phyloP scores from a whole-genome alignment of 2,113 vertebrate genomes.

The Lates calcarifer region DNA sequence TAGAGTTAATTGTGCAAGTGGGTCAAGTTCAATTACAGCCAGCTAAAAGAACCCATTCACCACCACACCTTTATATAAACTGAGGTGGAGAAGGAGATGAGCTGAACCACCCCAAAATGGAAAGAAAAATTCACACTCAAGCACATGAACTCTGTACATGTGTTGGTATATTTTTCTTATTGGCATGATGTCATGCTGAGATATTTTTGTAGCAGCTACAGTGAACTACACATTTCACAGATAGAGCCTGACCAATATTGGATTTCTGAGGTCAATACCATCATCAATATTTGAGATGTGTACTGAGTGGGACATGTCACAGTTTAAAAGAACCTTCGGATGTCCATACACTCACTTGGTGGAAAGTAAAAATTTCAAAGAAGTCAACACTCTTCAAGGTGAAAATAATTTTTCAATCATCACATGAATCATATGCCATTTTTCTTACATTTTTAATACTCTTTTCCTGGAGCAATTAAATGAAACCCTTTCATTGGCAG shows the following conservation, averaged over 20 bases:
- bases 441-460: too few species aligned
- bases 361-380: too few species aligned
- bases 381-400: too few species aligned
- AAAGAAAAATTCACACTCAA: constrained; percentile 23
- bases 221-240: neutral
- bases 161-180: constrained; percentile 1
- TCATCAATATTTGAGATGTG: too few species aligned
- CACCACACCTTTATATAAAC: constrained; percentile 45
- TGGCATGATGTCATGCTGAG: constrained; percentile 22
- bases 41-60: constrained; percentile 73
- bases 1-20: constrained; percentile 77
- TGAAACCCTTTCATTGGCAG: too few species aligned
- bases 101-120: neutral
- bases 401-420: too few species aligned
- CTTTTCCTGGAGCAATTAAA: too few species aligned
- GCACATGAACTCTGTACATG: constrained; percentile 9
- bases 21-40: constrained; percentile 78
- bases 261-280: neutral
- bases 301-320: too few species aligned
- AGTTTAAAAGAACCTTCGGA: too few species aligned
- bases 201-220: neutral
- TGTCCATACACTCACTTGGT: too few species aligned
- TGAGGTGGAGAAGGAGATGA: constrained; percentile 37
- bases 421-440: too few species aligned
- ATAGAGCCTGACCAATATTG: neutral